phyloP scores from a whole-genome alignment of 2,888 invertebrate genomes.

The Cerceris ruficornis region DNA sequence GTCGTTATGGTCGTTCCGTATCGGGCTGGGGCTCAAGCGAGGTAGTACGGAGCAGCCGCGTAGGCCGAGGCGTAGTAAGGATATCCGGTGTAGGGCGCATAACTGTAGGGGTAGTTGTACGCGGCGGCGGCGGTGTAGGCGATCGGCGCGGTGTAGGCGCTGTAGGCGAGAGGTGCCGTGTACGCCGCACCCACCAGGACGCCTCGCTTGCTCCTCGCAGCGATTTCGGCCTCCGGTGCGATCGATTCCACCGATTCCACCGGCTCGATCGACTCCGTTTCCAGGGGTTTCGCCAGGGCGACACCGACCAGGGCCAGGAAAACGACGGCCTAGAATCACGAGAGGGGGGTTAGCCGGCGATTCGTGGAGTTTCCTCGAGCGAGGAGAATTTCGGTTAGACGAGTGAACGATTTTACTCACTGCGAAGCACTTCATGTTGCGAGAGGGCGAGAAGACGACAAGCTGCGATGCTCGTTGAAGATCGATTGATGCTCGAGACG shows the following conservation, averaged over 20 bases:
- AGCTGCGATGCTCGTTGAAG: constrained; percentile 61
- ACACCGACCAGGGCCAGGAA: constrained; percentile 69
- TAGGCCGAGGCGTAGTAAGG: constrained; percentile 73
- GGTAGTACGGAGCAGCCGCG: constrained; percentile 69
- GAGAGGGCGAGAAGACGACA: constrained; percentile 48
- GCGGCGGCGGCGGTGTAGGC: constrained; percentile 70
- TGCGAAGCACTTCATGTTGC: constrained; percentile 76
- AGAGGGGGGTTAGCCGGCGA: background rate
- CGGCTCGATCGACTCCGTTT: constrained; percentile 72
- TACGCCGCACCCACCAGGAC: constrained; percentile 72
- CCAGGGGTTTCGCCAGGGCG: constrained; percentile 72
- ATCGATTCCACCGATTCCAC: constrained; percentile 54
- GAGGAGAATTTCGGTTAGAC: background rate
- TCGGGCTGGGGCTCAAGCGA: constrained; percentile 50
- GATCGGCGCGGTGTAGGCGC: constrained; percentile 72
- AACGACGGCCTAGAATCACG: constrained; percentile 64
- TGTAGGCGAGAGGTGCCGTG: constrained; percentile 74
- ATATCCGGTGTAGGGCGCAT: constrained; percentile 63
- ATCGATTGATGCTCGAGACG: constrained; percentile 72
- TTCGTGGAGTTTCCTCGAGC: background rate
- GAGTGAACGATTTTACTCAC: constrained; percentile 66
- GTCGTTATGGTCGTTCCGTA: constrained; percentile 9
- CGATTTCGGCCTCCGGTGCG: constrained; percentile 46
- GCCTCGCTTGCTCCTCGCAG: constrained; percentile 71
- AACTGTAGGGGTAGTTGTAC: constrained; percentile 71